Evolutionary conservation across 2,113 vertebrate species (phyloP).

Genomic region (Myotis yumanensis): DNA sequence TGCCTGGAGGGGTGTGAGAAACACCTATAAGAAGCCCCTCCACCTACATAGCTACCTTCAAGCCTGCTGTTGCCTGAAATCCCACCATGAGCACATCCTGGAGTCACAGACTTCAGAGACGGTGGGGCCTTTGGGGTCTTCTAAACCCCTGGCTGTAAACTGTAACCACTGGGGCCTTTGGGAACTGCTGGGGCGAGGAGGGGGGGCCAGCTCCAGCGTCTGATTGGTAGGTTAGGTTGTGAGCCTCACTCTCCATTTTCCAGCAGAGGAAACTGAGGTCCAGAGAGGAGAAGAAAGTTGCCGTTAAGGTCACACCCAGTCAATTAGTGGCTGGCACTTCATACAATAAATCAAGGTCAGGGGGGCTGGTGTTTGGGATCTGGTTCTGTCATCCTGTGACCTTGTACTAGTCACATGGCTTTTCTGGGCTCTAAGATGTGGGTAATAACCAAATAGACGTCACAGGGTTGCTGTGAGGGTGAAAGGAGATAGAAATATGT

Average conservation of each 20-base stretch:
- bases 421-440: neutral
- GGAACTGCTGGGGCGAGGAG: neutral
- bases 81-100: neutral
- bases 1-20: neutral
- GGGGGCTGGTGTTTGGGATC: neutral
- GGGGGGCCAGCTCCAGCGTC: neutral
- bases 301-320: neutral
- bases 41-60: neutral
- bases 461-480: neutral
- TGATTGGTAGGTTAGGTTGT: neutral
- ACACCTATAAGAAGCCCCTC: neutral
- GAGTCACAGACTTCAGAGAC: neutral
- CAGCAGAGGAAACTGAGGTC: constrained; percentile 23
- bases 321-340: neutral
- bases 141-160: no score
- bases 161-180: neutral
- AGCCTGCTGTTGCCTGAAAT: neutral
- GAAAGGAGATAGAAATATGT: neutral
- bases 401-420: neutral
- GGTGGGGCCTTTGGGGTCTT: neutral
- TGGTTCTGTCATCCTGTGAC: neutral
- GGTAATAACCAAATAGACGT: neutral
- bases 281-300: neutral
- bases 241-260: neutral
- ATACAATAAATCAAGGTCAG: neutral